These are phyloP conservation scores for Tachina lurida DNA, from an alignment of 2,888 invertebrate genomes.

Conservation along the genomic window DNA sequence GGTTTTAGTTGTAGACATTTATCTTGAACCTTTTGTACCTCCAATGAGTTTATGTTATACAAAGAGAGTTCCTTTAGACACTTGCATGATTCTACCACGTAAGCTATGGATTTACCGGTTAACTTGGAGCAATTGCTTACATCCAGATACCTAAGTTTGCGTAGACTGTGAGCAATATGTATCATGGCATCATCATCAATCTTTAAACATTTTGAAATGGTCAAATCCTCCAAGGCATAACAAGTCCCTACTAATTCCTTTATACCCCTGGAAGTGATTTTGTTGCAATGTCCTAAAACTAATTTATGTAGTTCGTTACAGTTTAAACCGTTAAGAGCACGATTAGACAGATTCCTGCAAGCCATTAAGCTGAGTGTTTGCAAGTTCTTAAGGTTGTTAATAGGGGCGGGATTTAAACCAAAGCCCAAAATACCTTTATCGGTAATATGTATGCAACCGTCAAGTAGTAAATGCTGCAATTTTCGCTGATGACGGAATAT, in stretches of 20 bases:
- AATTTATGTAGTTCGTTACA: too few species aligned
- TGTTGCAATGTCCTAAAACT: too few species aligned
- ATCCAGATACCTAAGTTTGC: constrained; percentile 75
- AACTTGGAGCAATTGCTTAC: constrained; percentile 76
- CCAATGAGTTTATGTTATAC: constrained; percentile 75
- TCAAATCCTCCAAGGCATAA: constrained; percentile 75
- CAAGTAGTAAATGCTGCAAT: constrained; percentile 75
- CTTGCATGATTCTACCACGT: constrained; percentile 72
- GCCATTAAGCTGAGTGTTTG: constrained; percentile 75
- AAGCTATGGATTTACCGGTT: constrained; percentile 73
- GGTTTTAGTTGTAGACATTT: constrained; percentile 73
- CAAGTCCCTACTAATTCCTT: constrained; percentile 76
- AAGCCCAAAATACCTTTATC: constrained; percentile 75
- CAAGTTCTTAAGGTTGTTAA: constrained; percentile 74
- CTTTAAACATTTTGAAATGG: constrained; percentile 74
- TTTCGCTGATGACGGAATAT: constrained; percentile 75
- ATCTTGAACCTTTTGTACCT: constrained; percentile 72
- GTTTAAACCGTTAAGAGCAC: too few species aligned
- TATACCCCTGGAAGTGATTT: constrained; percentile 75
- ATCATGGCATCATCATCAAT: constrained; percentile 75
- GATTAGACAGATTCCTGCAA: too few species aligned
- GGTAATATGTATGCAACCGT: constrained; percentile 75
- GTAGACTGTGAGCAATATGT: constrained; percentile 72
- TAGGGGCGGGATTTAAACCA: constrained; percentile 69
- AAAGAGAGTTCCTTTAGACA: constrained; percentile 75